phyloP scores from a whole-genome alignment of 2,797 vertebrate genomes.

The Sibirionetta formosa region DNA sequence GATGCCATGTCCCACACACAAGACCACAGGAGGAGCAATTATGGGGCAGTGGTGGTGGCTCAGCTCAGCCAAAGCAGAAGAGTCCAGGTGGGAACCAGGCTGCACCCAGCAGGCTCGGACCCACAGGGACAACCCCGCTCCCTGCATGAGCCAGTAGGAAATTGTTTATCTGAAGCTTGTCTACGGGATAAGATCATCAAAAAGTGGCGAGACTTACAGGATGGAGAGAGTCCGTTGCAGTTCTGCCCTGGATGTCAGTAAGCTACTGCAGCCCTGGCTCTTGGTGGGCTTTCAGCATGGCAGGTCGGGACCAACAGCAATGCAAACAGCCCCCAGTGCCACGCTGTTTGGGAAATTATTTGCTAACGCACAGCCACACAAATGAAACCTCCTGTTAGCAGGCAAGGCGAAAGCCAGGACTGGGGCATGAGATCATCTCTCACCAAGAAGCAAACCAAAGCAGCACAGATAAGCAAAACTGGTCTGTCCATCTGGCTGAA shows the following conservation, averaged over 20 bases:
- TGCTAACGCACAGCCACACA: neutral
- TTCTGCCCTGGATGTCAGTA: neutral
- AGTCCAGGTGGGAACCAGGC: neutral
- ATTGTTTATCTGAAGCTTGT: no score
- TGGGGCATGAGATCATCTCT: neutral
- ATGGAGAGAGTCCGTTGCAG: neutral
- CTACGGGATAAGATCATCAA: neutral
- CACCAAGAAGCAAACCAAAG: neutral
- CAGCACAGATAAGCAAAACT: neutral
- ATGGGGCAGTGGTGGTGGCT: neutral
- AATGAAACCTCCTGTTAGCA: neutral
- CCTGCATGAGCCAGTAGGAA: neutral
- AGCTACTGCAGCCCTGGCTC: neutral
- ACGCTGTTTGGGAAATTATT: neutral
- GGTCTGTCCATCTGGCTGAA: neutral
- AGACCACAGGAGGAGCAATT: neutral
- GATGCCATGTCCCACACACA: neutral
- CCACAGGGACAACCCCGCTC: neutral
- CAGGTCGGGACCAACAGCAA: neutral
- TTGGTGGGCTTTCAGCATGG: neutral
- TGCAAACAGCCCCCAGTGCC: neutral
- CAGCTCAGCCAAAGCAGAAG: neutral
- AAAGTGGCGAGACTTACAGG: neutral
- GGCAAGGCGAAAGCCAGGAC: neutral
- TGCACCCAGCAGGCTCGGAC: neutral